phyloP scores from a whole-genome alignment of 2,888 invertebrate genomes.

The Drosophila demipolita region DNA sequence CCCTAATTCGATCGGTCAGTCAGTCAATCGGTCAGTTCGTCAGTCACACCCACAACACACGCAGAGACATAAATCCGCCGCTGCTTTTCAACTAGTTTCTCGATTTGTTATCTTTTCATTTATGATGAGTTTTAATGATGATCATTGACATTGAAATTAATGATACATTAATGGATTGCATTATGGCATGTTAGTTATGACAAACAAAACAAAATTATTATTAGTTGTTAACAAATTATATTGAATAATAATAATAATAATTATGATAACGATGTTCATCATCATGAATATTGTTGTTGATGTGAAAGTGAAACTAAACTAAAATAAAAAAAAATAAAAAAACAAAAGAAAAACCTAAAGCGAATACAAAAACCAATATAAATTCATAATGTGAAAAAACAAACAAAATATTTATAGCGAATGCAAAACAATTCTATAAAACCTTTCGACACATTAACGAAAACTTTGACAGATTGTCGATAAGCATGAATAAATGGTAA shows the following conservation, averaged over 20 bases:
- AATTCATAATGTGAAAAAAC: constrained; percentile 67
- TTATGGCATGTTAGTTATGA: constrained; percentile 83
- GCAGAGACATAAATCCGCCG: constrained; percentile 49
- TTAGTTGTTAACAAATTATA: constrained; percentile 80
- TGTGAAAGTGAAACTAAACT: constrained; percentile 67
- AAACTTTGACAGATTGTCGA: constrained; percentile 50
- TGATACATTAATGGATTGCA: constrained; percentile 72
- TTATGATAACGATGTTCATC: constrained; percentile 52
- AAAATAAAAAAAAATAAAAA: constrained; percentile 46
- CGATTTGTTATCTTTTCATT: constrained; percentile 62
- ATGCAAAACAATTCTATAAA: constrained; percentile 67
- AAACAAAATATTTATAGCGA: constrained; percentile 66
- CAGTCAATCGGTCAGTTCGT: constrained; percentile 23
- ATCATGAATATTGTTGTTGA: constrained; percentile 63
- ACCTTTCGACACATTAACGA: constrained; percentile 63
- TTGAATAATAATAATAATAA: constrained; percentile 69
- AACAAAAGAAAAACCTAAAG: constrained; percentile 37
- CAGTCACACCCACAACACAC: constrained; percentile 33
- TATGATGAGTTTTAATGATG: constrained; percentile 57
- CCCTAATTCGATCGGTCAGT: constrained; percentile 5
- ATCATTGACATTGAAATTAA: constrained; percentile 75
- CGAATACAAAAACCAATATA: constrained; percentile 36
- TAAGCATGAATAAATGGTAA: constrained; percentile 40
- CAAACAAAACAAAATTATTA: constrained; percentile 71
- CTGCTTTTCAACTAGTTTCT: constrained; percentile 70